Evolutionary conservation across 2,113 vertebrate genomes (phyloP), one percentile per base, ranked within the genome.

Genomic region (Condylura cristata): DNA sequence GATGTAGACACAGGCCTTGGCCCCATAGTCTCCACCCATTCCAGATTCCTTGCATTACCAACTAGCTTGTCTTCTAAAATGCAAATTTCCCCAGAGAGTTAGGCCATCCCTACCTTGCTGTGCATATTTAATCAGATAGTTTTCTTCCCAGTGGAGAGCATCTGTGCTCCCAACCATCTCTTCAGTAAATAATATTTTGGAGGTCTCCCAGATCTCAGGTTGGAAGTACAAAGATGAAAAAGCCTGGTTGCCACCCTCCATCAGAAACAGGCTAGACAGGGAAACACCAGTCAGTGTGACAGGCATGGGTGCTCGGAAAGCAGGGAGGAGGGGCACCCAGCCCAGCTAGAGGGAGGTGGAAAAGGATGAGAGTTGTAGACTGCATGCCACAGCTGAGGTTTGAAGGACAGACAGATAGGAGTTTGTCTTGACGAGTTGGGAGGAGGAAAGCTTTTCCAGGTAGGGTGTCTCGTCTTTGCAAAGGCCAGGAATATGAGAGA

Each of bases 31-130:
- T 63, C 39, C 16, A 80, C 44, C 72, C 86, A 51, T 95, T 75
- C 89, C 74, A 78, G 68, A 88, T 92, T 82, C 66, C 81, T 93
- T 63, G 34, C 58, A 58, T 92, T 89, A 88, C 78, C 85, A 90
- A 86, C 63, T 83, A 92, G 86, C 70, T 95, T 96, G 83, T 90
- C 82, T 90, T 95, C 95, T 74, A 96, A 94, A 75, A 96, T 84
- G 70, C 65, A 93, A 26, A 95, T 94, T 88, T 89, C 74, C 93
- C 86, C 39, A 5, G 74, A 92, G 85, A 96, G 61, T 87, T 90
- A 86, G 92, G 56, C 82, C 89, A 75, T 96, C 80, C 56, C 70
- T 95, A 91, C 82, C 79, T 96, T 92, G 76, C 94, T 91, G 60
- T 80, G 58, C 74, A 85, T 95, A 84, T 91, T 94, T 90, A 96